A percentile compares a stretch with the other conserved stretches of the same genome.
Conservation (phyloP, 2,113 vertebrate genomes). For the Malaclemys terrapin region DNA sequence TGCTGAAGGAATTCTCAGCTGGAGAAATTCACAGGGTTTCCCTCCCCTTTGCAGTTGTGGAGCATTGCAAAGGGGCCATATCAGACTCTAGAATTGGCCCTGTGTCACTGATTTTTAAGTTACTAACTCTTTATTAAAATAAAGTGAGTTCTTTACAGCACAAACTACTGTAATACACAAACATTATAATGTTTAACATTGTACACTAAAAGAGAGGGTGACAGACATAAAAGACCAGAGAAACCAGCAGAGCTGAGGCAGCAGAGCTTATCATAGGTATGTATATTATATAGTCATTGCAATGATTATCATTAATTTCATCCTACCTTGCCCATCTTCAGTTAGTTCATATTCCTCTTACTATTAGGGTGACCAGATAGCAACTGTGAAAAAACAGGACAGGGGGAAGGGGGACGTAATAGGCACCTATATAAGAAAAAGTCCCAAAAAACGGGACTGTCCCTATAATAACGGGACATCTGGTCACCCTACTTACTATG, state of each 20-base stretch:
- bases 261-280: not conserved
- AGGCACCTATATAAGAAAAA: too few species aligned
- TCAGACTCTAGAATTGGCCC: not conserved
- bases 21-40: not conserved
- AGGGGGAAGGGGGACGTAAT: too few species aligned
- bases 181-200: too few species aligned
- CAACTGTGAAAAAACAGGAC: too few species aligned
- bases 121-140: not conserved
- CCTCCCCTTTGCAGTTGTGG: not conserved
- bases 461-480: too few species aligned
- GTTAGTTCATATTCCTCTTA: too few species aligned
- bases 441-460: too few species aligned
- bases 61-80: not conserved
- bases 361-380: too few species aligned
- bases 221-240: not conserved
- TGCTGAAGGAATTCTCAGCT: not conserved
- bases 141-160: not conserved
- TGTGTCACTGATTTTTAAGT: not conserved
- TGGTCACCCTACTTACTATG: too few species aligned
- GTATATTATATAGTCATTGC: not conserved
- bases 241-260: not conserved
- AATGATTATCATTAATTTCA: too few species aligned
- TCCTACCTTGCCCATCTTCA: too few species aligned
- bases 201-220: not conserved
- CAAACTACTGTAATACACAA: not conserved